These are phyloP conservation scores for Chrysemys picta DNA, from an alignment of 2,113 vertebrate genomes.

Conservation along the genomic window DNA sequence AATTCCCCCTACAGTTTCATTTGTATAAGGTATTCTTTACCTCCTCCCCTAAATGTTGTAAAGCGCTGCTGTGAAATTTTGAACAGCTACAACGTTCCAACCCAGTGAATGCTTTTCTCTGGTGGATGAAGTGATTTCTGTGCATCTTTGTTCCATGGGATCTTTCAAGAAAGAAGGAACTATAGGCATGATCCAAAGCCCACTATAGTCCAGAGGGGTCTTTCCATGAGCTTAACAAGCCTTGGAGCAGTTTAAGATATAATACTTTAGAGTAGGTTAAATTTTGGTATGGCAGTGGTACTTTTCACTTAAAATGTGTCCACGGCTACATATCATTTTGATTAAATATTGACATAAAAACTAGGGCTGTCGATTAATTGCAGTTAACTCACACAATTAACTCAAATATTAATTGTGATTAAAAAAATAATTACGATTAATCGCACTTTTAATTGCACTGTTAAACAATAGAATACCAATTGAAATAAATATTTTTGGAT, in stretches of 20 bases:
- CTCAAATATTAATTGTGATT: too few species aligned
- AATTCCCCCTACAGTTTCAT: background rate
- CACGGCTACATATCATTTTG: slow-evolving; percentile 38
- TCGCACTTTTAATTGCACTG: too few species aligned
- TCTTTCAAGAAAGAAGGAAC: background rate
- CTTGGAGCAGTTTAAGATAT: background rate
- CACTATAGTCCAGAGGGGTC: fast-evolving
- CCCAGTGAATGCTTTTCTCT: background rate
- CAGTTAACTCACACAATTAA: too few species aligned
- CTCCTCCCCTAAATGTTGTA: background rate
- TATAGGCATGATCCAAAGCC: background rate
- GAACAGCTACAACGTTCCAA: background rate
- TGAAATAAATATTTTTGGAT: too few species aligned
- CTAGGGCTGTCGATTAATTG: too few species aligned
- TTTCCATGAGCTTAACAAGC: background rate
- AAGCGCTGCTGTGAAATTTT: background rate
- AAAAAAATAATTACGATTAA: too few species aligned
- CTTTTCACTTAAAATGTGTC: slow-evolving; percentile 30
- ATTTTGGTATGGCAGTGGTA: background rate
- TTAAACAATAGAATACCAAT: too few species aligned
- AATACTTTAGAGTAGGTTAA: background rate
- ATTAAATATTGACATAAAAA: slow-evolving; percentile 41
- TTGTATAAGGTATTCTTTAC: background rate
- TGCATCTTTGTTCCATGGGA: background rate
- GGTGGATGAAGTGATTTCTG: background rate